Base-by-base conservation (phyloP, 1,140 invertebrate species). In the Monochamus saltuarius region DNA sequence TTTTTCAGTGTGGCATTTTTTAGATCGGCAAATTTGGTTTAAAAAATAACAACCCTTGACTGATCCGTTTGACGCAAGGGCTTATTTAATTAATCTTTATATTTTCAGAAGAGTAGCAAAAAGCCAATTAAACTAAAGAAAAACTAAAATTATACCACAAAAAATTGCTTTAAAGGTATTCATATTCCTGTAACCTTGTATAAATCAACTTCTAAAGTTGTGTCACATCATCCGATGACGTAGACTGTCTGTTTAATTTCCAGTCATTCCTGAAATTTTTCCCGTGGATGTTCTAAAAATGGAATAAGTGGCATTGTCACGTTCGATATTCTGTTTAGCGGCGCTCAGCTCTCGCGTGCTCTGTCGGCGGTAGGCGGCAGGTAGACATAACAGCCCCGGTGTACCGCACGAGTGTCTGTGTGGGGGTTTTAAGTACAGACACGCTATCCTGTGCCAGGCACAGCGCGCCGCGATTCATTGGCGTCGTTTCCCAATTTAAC, bases 321-420 rank as follows among this genome's bases (percentile, higher is more conserved):
- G 45, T 29, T 47, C 45, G 45, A 47, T 47, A 47, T 10, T 19
- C 17, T 16, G 19, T 22, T 47, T 47, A 47, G 45, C 17, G 13
- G 17, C 17, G 17, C 14, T 19, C 11, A 40, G 2, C 1, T 40
- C 39, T 40, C 39, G 17, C 17, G 45, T 47, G 13, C 29, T 22
- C 17, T 19, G 45, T 47, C 45, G n/a, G 17, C 29, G 45, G 45
- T 47, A 22, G 50, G n/a, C 14, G 9, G 29, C 11, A 52, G 50
- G 36, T 52, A 52, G 50, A 52, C 50, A 38, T 52, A 52, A 52
- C 35, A 52, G 29, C 17, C 22, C 29, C 50, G 50, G 50, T 38
- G 50, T 38, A 52, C 50, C 50, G 50, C 50, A 52, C n/a, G 36
- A 52, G 50, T 52, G 36, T 52, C 50, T 52, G 50, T 52, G 50